Evolutionary conservation across 2,797 vertebrate species (phyloP).

Genomic region (Oophaga sylvatica): DNA sequence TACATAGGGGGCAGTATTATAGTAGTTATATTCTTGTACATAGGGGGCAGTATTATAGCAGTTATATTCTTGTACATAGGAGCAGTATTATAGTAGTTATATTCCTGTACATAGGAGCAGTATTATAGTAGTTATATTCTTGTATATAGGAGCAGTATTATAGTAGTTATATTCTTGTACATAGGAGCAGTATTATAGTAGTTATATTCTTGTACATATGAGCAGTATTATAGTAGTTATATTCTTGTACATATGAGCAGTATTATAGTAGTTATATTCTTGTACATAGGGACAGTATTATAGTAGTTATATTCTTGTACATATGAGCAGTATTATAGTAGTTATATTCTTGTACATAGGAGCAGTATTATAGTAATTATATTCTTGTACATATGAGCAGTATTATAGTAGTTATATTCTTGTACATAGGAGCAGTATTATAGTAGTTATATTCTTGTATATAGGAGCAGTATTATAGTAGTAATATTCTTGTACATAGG

Average conservation of each 20-base stretch:
- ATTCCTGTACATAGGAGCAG: neutral
- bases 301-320: too few species aligned
- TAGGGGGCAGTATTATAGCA: neutral
- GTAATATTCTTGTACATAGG: too few species aligned
- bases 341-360: conserved; percentile 10
- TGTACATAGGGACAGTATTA: neutral
- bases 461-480: neutral
- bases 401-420: conserved; percentile 14
- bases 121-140: too few species aligned
- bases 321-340: conserved; percentile 10
- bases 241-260: too few species aligned
- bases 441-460: conserved; percentile 12
- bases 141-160: too few species aligned
- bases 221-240: too few species aligned
- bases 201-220: conserved; percentile 8
- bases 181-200: conserved; percentile 4
- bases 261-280: conserved; percentile 14
- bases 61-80: too few species aligned
- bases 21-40: conserved; percentile 16
- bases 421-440: conserved; percentile 4
- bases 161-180: conserved; percentile 13
- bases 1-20: neutral
- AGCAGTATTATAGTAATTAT: too few species aligned
- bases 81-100: conserved; percentile 14
- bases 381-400: too few species aligned